Evolutionary conservation across 2,113 vertebrate species (phyloP).

Genomic region (Rhinogobius similis): DNA sequence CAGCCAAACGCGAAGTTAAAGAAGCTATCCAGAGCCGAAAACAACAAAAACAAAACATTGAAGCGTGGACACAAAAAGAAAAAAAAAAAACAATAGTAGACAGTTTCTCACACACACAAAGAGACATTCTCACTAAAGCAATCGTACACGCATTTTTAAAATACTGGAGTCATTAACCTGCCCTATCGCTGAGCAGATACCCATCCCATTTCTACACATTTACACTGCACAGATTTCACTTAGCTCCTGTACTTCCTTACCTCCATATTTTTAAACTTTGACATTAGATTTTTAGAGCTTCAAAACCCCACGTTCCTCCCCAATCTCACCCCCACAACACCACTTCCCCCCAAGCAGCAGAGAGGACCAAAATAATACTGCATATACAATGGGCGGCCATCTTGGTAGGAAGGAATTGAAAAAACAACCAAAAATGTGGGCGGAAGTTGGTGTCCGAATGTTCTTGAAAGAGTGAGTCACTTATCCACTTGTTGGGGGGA

Average conservation of each 20-base stretch:
- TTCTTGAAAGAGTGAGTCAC: slow-evolving; percentile 11
- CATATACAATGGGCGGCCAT: slow-evolving; percentile 21
- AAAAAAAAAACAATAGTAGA: slow-evolving; percentile 25
- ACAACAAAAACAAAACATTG: slow-evolving; percentile 24
- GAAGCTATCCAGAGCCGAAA: slow-evolving; percentile 12
- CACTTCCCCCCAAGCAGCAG: background rate
- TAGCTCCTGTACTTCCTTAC: background rate
- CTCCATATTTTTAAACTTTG: slow-evolving; percentile 9
- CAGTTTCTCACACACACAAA: slow-evolving; percentile 5
- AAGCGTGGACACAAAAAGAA: slow-evolving; percentile 26
- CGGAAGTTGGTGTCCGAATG: background rate
- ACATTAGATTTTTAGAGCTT: slow-evolving; percentile 12
- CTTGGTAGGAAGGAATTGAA: slow-evolving; percentile 8
- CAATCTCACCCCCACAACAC: background rate
- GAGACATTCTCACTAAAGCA: slow-evolving; percentile 4
- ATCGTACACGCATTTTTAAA: slow-evolving; percentile 24
- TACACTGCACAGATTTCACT: slow-evolving; percentile 35
- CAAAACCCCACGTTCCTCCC: background rate
- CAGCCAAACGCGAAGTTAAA: background rate
- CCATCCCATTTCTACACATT: slow-evolving; percentile 59
- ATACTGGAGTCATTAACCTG: slow-evolving; percentile 52
- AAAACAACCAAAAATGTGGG: background rate
- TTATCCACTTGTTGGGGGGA: slow-evolving; percentile 24
- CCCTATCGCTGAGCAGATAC: slow-evolving; percentile 41
- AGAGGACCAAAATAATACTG: slow-evolving; percentile 19